Percentiles rank a stretch among this genome's conserved stretches.
Evolutionary conservation across 2,888 invertebrate genomes (phyloP).

Genomic region (Allolobophora icterica): DNA sequence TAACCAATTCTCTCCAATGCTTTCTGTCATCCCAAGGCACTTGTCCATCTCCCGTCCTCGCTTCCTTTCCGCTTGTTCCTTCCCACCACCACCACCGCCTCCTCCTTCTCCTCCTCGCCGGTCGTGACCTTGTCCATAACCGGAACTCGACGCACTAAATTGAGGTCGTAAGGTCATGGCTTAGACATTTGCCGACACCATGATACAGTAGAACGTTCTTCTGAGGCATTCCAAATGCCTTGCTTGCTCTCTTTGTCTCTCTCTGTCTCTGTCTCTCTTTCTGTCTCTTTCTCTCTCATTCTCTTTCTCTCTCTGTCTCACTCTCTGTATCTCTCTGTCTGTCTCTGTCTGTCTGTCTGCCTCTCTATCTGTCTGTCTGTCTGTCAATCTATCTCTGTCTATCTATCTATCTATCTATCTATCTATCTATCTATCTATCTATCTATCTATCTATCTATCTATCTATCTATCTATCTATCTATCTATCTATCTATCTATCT

Average conservation of each 20-base stretch:
- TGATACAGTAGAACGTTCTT: neutral
- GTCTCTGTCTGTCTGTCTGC: no score
- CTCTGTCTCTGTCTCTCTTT: neutral
- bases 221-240: neutral
- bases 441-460: no score
- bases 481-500: no score
- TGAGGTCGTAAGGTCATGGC: neutral
- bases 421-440: no score
- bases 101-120: neutral
- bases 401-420: no score
- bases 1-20: neutral
- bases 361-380: no score
- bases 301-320: no score
- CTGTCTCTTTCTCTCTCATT: no score
- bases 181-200: constrained; percentile 17
- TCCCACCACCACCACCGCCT: neutral
- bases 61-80: neutral
- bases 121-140: constrained; percentile 17
- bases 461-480: no score
- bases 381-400: no score
- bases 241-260: neutral
- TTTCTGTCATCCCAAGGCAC: neutral
- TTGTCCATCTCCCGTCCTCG: neutral
- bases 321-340: no score
- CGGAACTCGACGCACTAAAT: constrained; percentile 1